These are phyloP conservation scores for Drosophila truncata DNA, from an alignment of 1,140 invertebrate species.

Conservation along the genomic window DNA sequence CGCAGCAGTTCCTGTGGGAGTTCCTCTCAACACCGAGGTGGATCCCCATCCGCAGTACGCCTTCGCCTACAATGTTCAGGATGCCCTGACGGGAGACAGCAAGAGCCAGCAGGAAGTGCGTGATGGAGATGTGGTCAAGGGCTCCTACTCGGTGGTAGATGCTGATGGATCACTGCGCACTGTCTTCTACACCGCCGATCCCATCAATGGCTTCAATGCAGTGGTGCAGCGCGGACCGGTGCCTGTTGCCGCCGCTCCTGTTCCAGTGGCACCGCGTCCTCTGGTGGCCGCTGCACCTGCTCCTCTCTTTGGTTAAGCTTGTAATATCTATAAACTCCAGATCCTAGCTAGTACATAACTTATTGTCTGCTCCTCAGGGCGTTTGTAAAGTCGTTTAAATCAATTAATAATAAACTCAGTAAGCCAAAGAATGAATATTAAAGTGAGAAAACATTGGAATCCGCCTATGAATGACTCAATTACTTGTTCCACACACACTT, in stretches of 20 bases:
- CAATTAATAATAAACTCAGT: slow-evolving; percentile 61
- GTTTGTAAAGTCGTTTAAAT: slow-evolving; percentile 46
- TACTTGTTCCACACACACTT: slow-evolving; percentile 2
- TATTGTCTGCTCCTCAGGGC: slow-evolving; percentile 60
- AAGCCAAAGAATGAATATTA: slow-evolving; percentile 47
- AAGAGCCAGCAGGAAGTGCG: slow-evolving; percentile 88
- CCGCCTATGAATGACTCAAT: neutral
- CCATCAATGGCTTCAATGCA: slow-evolving; percentile 88
- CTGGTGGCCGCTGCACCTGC: slow-evolving; percentile 53
- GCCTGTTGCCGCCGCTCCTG: slow-evolving; percentile 33
- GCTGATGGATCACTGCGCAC: slow-evolving; percentile 87
- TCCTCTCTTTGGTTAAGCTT: slow-evolving; percentile 55
- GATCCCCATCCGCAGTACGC: slow-evolving; percentile 88
- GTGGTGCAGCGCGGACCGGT: slow-evolving; percentile 86
- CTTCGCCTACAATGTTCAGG: slow-evolving; percentile 88
- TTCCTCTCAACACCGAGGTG: slow-evolving; percentile 86
- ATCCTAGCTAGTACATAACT: slow-evolving; percentile 69
- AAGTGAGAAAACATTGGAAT: neutral
- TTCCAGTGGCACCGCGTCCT: slow-evolving; percentile 43
- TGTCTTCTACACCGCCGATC: slow-evolving; percentile 87
- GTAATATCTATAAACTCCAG: neutral
- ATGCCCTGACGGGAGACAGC: slow-evolving; percentile 88
- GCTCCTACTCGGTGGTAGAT: slow-evolving; percentile 87
- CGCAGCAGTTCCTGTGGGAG: slow-evolving; percentile 72
- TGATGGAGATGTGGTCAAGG: slow-evolving; percentile 88